phyloP scores from a whole-genome alignment of 2,113 vertebrate species.

The Odobenus rosmarus region DNA sequence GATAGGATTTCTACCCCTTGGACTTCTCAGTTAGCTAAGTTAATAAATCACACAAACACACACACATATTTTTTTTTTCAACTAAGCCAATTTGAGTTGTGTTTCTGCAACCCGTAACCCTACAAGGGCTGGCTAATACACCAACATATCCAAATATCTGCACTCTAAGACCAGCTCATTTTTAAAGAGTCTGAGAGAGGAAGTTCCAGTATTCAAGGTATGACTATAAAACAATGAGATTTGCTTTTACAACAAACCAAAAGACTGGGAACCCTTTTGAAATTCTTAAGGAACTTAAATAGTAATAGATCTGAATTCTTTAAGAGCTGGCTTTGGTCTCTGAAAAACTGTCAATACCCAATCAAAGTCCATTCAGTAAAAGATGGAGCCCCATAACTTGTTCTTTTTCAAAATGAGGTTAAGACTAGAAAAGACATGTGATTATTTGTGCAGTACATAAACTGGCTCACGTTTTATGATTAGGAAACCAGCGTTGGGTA shows the following conservation, averaged over 20 bases:
- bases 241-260: not conserved
- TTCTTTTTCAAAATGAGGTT: conserved; percentile 28
- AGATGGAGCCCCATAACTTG: not conserved
- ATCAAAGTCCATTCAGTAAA: not conserved
- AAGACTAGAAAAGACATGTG: conserved; percentile 1
- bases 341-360: not conserved
- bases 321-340: not conserved
- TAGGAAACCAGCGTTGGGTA: not conserved
- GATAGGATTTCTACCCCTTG: not conserved
- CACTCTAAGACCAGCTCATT: not conserved
- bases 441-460: not conserved
- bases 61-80: not conserved
- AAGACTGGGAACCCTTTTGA: not conserved
- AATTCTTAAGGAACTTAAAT: conserved; percentile 1
- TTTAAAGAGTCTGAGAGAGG: not conserved
- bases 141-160: not conserved
- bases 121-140: not conserved
- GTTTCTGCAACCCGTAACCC: not conserved
- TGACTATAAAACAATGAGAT: not conserved
- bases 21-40: not conserved
- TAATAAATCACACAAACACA: not conserved
- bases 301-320: conserved; percentile 16
- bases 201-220: not conserved
- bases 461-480: not conserved
- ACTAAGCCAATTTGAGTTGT: conserved; percentile 5